These are phyloP conservation scores for Hyperopisus bebe DNA, from an alignment of 2,113 vertebrate species.

Conservation along the genomic window DNA sequence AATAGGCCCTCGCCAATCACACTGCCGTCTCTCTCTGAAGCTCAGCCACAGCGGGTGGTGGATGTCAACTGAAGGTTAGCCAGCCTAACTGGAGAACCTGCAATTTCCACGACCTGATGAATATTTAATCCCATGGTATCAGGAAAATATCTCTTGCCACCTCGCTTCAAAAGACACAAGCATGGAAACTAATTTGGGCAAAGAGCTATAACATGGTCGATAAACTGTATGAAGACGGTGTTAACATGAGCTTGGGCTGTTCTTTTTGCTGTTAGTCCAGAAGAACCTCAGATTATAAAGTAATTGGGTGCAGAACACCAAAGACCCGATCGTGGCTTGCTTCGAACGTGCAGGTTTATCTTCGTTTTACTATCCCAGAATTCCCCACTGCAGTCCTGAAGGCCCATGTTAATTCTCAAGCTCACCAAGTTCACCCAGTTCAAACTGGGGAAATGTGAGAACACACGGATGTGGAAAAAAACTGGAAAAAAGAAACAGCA, in stretches of 20 bases:
- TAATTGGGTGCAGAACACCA: neutral
- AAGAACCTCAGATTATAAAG: neutral
- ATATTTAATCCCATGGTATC: constrained; percentile 27
- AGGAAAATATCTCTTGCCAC: constrained; percentile 16
- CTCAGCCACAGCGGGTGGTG: constrained; percentile 1
- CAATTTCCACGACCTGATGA: constrained; percentile 18
- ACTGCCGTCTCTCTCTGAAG: constrained; percentile 9
- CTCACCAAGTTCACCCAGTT: neutral
- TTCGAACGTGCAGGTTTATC: neutral
- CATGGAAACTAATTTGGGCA: constrained; percentile 34
- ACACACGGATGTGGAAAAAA: neutral
- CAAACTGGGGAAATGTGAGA: neutral
- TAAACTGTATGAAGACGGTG: neutral
- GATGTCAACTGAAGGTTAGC: constrained; percentile 32
- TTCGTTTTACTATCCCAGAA: neutral
- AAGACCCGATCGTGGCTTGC: neutral
- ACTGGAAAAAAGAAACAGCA: neutral
- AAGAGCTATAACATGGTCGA: neutral
- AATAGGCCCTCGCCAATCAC: constrained; percentile 26
- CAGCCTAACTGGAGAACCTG: neutral
- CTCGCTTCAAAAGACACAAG: constrained; percentile 23
- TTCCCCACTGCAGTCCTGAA: neutral
- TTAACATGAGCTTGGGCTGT: neutral
- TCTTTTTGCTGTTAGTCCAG: neutral
- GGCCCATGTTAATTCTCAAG: neutral